These are phyloP conservation scores for Characodon lateralis DNA, from an alignment of 2,797 vertebrate genomes.

Conservation along the genomic window DNA sequence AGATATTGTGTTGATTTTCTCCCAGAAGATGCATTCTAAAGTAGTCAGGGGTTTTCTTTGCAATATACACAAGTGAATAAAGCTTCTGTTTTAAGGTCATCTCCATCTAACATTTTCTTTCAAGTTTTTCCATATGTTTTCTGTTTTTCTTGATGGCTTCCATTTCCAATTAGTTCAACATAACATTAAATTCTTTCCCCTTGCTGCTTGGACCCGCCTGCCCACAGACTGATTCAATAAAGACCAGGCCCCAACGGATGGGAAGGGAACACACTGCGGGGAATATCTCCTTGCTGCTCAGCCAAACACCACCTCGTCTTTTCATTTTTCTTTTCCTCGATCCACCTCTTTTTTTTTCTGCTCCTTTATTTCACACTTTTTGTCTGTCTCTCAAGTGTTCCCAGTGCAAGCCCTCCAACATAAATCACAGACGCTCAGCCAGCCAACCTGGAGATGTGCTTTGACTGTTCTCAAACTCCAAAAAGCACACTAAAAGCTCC, in stretches of 20 bases:
- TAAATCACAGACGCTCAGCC: conserved; percentile 32
- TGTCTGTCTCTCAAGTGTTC: conserved; percentile 52
- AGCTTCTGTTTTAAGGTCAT: background rate
- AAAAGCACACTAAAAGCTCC: conserved; percentile 52
- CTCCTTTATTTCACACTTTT: background rate
- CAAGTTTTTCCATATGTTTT: background rate
- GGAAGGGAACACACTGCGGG: conserved; percentile 32
- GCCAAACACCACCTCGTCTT: conserved; percentile 35
- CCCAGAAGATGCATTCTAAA: background rate
- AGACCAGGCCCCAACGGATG: conserved; percentile 43
- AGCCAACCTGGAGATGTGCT: conserved; percentile 41
- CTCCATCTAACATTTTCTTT: background rate
- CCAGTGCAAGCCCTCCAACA: conserved; percentile 38
- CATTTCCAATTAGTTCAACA: conserved; percentile 16
- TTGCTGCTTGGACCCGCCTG: conserved; percentile 1
- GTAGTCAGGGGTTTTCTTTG: background rate
- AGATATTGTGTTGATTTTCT: background rate
- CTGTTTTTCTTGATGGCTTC: background rate
- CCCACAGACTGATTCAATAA: conserved; percentile 47
- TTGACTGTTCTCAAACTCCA: conserved; percentile 45
- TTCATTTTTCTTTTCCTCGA: conserved; percentile 28
- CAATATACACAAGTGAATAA: background rate
- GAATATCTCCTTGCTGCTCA: conserved; percentile 30
- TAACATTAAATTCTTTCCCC: background rate
- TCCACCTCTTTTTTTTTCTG: conserved; percentile 15